These are phyloP conservation scores for Sciurus vulgaris DNA, from an alignment of 2,797 vertebrate species.

Conservation along the genomic window DNA sequence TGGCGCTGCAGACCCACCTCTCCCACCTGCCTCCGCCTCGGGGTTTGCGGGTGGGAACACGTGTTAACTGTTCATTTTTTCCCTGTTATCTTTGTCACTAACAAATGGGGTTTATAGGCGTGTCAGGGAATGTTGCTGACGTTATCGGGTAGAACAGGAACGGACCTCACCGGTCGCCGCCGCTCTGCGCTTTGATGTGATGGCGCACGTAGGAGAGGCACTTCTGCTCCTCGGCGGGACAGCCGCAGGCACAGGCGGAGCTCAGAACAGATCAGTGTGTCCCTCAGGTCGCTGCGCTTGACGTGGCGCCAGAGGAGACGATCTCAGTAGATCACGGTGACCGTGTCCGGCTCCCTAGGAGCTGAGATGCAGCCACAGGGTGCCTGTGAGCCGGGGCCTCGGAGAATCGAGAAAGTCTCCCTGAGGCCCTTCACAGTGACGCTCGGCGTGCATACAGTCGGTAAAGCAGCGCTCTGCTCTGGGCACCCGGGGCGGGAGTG, in stretches of 20 bases:
- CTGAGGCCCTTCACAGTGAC: not conserved
- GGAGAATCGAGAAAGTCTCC: not conserved
- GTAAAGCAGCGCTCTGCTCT: too few species aligned
- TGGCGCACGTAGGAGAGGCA: not conserved
- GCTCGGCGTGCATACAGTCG: not conserved
- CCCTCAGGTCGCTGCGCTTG: not conserved
- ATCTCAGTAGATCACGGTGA: slow-evolving; percentile 38
- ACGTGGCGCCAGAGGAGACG: not conserved
- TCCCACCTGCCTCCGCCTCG: not conserved
- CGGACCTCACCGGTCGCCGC: slow-evolving; percentile 18
- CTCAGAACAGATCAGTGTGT: not conserved
- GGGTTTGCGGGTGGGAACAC: not conserved
- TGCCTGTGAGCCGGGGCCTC: not conserved
- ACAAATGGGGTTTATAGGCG: not conserved
- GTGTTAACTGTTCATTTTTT: not conserved
- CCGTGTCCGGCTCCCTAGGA: not conserved
- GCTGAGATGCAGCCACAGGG: slow-evolving; percentile 5
- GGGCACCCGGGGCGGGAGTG: too few species aligned
- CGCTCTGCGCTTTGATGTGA: slow-evolving; percentile 15
- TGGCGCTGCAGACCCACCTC: not conserved
- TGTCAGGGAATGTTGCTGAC: not conserved
- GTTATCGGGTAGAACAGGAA: slow-evolving; percentile 26
- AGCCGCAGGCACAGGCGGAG: not conserved
- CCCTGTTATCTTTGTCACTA: not conserved
- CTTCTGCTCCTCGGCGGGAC: not conserved